Percentiles rank a stretch among this genome's conserved stretches.
These are phyloP conservation scores for Cremastinae sp. DNA, from an alignment of 2,888 invertebrate genomes.

Conservation along the genomic window DNA sequence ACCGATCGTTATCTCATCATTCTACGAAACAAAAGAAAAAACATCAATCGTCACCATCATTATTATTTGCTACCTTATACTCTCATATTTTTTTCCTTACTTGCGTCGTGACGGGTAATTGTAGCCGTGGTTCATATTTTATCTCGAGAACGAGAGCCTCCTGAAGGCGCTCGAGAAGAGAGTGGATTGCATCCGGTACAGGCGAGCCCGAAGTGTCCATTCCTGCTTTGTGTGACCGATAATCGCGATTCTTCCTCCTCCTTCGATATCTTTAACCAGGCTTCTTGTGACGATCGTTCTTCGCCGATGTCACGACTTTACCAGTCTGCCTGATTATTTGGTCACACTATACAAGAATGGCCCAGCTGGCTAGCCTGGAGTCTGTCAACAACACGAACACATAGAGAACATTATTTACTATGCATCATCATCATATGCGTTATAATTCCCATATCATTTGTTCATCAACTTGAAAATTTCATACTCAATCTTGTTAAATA, in stretches of 20 bases:
- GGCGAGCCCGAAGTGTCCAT: conserved; percentile 79
- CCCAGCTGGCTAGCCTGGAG: conserved; percentile 79
- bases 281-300: conserved; percentile 59
- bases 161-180: conserved; percentile 81
- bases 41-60: background rate
- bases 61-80: background rate
- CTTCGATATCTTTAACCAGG: conserved; percentile 42
- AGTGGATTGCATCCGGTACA: conserved; percentile 79
- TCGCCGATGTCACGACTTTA: conserved; percentile 64
- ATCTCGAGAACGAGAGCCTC: conserved; percentile 86
- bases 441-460: too few relatives aligned
- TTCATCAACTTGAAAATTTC: too few relatives aligned
- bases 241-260: conserved; percentile 62
- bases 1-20: conserved; percentile 88
- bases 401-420: conserved; percentile 23
- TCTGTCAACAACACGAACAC: conserved; percentile 69
- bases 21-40: conserved; percentile 77
- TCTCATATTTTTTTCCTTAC: conserved; percentile 78
- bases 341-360: conserved; percentile 80
- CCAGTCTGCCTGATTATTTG: conserved; percentile 71
- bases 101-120: conserved; percentile 84
- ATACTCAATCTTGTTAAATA: too few relatives aligned
- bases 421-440: too few relatives aligned
- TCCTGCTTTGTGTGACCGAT: conserved; percentile 75
- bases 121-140: conserved; percentile 87